Conservation (phyloP, 2,888 invertebrate genomes). For the Seira sanloemensis region DNA sequence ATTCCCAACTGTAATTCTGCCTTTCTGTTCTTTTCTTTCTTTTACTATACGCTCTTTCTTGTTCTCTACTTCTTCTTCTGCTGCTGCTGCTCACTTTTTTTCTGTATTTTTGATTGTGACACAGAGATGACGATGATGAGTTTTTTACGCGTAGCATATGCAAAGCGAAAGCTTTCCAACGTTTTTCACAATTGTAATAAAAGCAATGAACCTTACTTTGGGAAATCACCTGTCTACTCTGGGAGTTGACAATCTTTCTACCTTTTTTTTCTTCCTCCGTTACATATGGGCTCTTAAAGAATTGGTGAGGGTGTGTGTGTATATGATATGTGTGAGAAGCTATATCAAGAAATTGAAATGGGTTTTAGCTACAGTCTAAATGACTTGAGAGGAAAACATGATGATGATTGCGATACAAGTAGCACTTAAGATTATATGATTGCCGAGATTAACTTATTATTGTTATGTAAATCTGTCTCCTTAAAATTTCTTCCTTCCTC, state of each 20-base stretch:
- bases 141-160: constrained; percentile 6
- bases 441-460: constrained; percentile 56
- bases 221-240: constrained; percentile 64
- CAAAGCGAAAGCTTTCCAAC: constrained; percentile 35
- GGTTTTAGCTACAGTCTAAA: neutral
- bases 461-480: neutral
- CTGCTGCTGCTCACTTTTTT: neutral
- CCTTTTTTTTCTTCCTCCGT: constrained; percentile 23
- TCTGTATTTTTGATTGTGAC: neutral
- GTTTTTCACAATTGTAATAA: constrained; percentile 65
- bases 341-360: no score
- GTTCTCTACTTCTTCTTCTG: neutral
- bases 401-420: neutral
- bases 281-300: no score
- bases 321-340: no score
- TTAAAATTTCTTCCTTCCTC: no score
- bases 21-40: neutral
- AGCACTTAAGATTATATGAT: constrained; percentile 55
- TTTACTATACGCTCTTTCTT: neutral
- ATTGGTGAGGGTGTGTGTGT: no score
- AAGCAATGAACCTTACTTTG: constrained; percentile 58
- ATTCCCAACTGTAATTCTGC: constrained; percentile 67
- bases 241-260: constrained; percentile 62
- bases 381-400: neutral
- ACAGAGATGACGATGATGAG: neutral